phyloP scores from a whole-genome alignment of 2,113 vertebrate genomes.

The Poeciliopsis retropinna region DNA sequence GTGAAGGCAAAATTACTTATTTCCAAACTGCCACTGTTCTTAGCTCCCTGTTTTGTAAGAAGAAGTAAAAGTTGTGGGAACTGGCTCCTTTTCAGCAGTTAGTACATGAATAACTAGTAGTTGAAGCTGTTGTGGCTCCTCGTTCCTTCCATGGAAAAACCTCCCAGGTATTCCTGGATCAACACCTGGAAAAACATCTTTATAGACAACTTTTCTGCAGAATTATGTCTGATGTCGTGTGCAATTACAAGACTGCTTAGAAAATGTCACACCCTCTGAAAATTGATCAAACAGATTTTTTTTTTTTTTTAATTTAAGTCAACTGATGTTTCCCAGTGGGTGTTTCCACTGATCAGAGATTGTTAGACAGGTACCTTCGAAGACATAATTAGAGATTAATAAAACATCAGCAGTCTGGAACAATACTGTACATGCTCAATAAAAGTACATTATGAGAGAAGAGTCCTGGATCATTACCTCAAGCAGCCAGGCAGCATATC shows the following conservation, averaged over 20 bases:
- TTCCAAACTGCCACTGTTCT: neutral
- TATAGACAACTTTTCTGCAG: neutral
- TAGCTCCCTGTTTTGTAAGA: neutral
- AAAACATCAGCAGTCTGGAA: conserved; percentile 36
- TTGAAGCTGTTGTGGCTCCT: neutral
- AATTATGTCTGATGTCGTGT: neutral
- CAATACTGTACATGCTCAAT: conserved; percentile 18
- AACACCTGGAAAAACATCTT: neutral
- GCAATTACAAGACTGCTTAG: neutral
- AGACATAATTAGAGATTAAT: conserved; percentile 30
- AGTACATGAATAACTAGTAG: neutral
- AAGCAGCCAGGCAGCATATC: conserved; percentile 69
- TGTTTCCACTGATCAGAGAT: neutral
- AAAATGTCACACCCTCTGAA: neutral
- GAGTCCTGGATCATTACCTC: conserved; percentile 53
- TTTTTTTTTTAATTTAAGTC: neutral
- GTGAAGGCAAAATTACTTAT: neutral
- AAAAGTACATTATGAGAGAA: conserved; percentile 4
- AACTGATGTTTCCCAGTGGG: neutral
- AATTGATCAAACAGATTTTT: neutral
- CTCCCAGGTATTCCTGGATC: neutral
- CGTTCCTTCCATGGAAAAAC: neutral
- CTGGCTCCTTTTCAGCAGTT: neutral
- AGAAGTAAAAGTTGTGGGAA: neutral
- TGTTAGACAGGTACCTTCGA: conserved; percentile 1